Conservation (phyloP, 35 echinoderm and acorn worm genomes). For the Anneissia japonica region DNA sequence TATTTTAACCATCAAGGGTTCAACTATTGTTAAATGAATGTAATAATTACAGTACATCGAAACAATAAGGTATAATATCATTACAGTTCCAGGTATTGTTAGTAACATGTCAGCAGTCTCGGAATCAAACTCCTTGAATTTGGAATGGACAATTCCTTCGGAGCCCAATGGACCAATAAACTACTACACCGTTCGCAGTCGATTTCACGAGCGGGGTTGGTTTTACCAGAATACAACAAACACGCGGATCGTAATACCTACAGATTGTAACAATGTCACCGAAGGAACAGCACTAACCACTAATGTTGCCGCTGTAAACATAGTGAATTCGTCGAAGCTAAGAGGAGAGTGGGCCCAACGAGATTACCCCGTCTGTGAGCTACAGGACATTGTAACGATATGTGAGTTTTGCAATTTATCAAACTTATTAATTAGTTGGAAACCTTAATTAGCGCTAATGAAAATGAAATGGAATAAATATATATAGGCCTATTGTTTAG, state of each 20-base stretch:
- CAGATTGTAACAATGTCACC: neutral
- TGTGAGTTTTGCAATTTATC: no score
- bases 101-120: neutral
- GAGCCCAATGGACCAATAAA: neutral
- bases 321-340: neutral
- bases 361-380: neutral
- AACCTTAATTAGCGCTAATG: no score
- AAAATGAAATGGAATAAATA: no score
- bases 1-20: no score
- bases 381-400: neutral
- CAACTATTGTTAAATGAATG: no score
- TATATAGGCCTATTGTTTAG: no score
- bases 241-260: neutral
- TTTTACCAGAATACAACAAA: neutral
- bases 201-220: neutral
- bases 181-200: neutral
- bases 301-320: neutral
- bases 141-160: neutral
- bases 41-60: no score
- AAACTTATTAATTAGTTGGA: no score
- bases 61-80: no score
- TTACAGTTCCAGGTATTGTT: neutral
- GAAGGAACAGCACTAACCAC: neutral
- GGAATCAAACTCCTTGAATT: neutral
- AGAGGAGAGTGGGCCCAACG: neutral